Evolutionary conservation across 2,888 invertebrate species (phyloP).

Genomic region (Drosophila robusta): DNA sequence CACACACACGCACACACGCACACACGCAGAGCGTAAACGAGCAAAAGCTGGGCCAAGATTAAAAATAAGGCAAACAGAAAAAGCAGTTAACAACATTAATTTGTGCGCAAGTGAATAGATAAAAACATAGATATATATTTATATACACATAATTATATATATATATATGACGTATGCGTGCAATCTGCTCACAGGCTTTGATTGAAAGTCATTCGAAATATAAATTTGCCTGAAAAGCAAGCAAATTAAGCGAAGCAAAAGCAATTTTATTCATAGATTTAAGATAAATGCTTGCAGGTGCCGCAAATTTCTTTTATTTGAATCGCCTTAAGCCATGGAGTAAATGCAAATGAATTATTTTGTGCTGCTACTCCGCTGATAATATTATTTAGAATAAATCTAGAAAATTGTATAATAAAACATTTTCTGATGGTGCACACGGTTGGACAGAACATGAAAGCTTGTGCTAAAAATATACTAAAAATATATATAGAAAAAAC

Average conservation of each 20-base stretch:
- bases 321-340: neutral
- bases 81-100: constrained; percentile 16
- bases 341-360: neutral
- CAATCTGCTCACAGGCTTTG: constrained; percentile 9
- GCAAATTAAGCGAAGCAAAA: neutral
- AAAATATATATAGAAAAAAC: neutral
- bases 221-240: neutral
- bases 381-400: no score
- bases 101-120: constrained; percentile 9
- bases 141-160: no score
- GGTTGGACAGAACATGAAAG: no score
- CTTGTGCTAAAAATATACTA: neutral
- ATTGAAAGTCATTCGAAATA: neutral
- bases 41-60: neutral
- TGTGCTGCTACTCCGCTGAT: neutral
- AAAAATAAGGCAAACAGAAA: neutral
- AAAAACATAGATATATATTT: neutral
- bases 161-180: neutral
- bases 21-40: neutral
- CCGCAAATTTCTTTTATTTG: neutral
- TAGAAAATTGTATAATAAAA: no score
- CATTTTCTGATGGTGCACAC: no score
- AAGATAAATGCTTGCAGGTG: no score
- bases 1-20: no score
- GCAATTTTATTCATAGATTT: neutral